Evolutionary conservation across 2,113 vertebrate genomes (phyloP), one percentile per base, ranked within the genome.

Genomic region (Junco hyemalis): DNA sequence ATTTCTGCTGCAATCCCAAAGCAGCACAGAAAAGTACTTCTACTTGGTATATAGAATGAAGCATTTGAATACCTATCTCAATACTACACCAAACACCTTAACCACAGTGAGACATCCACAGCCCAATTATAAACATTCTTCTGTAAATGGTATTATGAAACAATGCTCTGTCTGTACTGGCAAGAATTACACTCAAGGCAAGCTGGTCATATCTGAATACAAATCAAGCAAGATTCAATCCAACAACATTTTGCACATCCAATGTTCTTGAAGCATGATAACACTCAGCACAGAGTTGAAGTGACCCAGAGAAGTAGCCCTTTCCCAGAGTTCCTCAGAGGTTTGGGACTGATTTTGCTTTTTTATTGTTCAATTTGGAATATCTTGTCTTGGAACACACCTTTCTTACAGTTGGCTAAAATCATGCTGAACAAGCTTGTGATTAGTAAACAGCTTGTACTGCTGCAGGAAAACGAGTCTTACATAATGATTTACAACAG

Each of bases 361-460:
- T 17, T 21, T 48, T 36, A 4, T 36, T 29, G 17, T 44, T 14
- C 19, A 22, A 0, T 71, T 44, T 72, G 21, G 31, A 79, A 80
- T 59, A 81, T 53, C 77, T 63, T 88, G 76, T 35, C 51, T 63
- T 50, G 48, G 48, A 50, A 28, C 59, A 26, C 54, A 84, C 12
- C n/a, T 83, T 89, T 71, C 76, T 78, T 47, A 64, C 14, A 26
- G 12, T 51, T 38, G 14, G 60, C 25, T 84, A 79, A 90, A 95
- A 95, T 88, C 69, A 50, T 5, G 45, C 90, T 88, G 90, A 96
- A 88, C 77, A 79, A 96, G 77, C 48, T 61, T 51, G 23, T 64
- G 18, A 90, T 90, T 90, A 90, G 78, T 65, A 87, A 94, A 60
- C 23, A 73, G 60, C 57, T 88, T 1, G 0, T 88, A 83, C 85